phyloP scores from a whole-genome alignment of 2,113 vertebrate genomes.

The Picathartes gymnocephalus region DNA sequence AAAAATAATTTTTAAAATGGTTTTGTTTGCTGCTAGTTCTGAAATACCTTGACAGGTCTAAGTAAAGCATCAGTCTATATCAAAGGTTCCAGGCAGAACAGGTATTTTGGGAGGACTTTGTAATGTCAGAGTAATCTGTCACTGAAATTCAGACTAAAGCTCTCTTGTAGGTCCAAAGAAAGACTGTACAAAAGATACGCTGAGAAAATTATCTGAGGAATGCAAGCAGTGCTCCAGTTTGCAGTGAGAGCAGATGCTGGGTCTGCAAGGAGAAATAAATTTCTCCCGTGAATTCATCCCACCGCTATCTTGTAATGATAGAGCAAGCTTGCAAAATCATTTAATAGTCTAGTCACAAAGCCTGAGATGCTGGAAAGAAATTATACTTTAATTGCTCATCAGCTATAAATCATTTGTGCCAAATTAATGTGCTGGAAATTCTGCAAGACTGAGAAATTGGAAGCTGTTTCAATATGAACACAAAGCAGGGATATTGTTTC shows the following conservation, averaged over 20 bases:
- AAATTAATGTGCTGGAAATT: conserved; percentile 31
- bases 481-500: not conserved
- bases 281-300: conserved; percentile 13
- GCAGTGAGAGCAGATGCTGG: not conserved
- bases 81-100: not conserved
- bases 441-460: not conserved
- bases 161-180: not conserved
- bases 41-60: not conserved
- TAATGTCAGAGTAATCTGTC: not conserved
- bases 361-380: conserved; percentile 1
- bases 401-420: conserved; percentile 27
- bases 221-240: not conserved
- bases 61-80: not conserved
- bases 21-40: conserved; percentile 16
- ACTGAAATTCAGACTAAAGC: conserved; percentile 1
- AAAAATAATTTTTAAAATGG: not conserved
- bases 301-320: not conserved
- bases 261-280: not conserved
- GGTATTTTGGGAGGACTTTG: not conserved
- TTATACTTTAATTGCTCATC: conserved; percentile 25
- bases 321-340: not conserved
- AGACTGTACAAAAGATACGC: not conserved
- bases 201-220: not conserved
- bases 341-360: conserved; percentile 19
- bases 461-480: not conserved